A percentile compares a stretch with the other conserved stretches of the same genome.
Conservation (phyloP, 2,888 invertebrate species). For the Keiferia lycopersicella region DNA sequence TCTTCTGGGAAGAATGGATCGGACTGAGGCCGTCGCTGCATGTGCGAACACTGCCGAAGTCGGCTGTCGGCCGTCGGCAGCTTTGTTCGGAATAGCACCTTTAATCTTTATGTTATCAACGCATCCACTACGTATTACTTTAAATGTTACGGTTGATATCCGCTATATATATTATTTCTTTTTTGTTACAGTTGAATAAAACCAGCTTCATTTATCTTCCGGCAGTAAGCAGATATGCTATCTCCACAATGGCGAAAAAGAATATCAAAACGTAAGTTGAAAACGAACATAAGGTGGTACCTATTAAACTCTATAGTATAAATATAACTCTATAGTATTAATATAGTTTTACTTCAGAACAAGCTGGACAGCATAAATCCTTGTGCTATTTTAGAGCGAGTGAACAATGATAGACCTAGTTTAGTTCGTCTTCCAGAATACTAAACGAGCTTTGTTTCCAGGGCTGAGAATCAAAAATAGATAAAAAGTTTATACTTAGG, state of each 20-base stretch:
- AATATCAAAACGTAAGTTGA: slow-evolving; percentile 64
- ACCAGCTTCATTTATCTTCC: background rate
- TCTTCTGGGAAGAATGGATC: too few relatives aligned
- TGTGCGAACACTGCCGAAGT: too few relatives aligned
- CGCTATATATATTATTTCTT: background rate
- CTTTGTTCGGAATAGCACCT: too few relatives aligned
- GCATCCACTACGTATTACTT: too few relatives aligned
- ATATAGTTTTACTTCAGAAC: too few relatives aligned
- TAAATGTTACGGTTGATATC: too few relatives aligned
- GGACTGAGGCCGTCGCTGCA: too few relatives aligned
- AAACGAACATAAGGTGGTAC: too few relatives aligned
- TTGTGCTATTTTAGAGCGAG: background rate
- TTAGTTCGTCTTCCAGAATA: background rate
- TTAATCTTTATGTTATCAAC: too few relatives aligned
- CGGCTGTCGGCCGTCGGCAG: too few relatives aligned
- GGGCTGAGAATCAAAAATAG: background rate
- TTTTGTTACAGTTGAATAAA: slow-evolving; percentile 2
- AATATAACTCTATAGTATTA: background rate
- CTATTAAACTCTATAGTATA: too few relatives aligned
- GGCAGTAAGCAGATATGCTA: slow-evolving; percentile 4
- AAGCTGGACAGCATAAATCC: background rate
- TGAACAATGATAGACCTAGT: background rate
- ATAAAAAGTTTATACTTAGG: background rate
- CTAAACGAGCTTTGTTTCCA: background rate
- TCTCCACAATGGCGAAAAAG: slow-evolving; percentile 62